A percentile compares a stretch with the other conserved stretches of the same genome.
Evolutionary conservation across 2,113 vertebrate species (phyloP).

Genomic region (Gallinago jamesoni): DNA sequence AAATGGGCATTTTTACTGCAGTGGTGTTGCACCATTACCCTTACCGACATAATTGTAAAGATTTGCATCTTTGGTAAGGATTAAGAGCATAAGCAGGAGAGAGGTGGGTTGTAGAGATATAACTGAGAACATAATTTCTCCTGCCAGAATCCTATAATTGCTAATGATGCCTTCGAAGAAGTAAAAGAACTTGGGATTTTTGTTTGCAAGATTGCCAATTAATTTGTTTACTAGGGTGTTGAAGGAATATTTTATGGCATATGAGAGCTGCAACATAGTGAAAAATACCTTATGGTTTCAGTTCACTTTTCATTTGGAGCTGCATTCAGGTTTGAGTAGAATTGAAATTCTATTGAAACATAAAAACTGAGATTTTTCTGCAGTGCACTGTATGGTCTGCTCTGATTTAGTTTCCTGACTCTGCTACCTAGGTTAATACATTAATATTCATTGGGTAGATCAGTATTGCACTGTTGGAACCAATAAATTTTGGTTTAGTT

Average conservation of each 20-base stretch:
- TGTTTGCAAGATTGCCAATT: neutral
- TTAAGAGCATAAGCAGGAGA: conserved; percentile 10
- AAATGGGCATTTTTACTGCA: conserved; percentile 9
- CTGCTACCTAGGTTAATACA: neutral
- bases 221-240: neutral
- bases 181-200: neutral
- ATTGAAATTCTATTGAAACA: neutral
- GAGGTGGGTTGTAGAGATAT: neutral
- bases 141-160: conserved; percentile 3
- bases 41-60: conserved; percentile 28
- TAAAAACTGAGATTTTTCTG: neutral
- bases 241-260: neutral
- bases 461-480: neutral
- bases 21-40: conserved; percentile 11
- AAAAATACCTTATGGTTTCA: neutral
- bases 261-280: neutral
- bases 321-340: neutral
- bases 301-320: neutral
- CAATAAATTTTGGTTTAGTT: conserved; percentile 49
- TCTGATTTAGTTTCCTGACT: neutral
- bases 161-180: conserved; percentile 17
- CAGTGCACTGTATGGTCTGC: neutral
- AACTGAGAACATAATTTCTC: neutral
- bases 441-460: conserved; percentile 33
- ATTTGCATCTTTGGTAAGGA: conserved; percentile 38